A percentile compares a stretch with the other conserved stretches of the same genome.
phyloP scores from a whole-genome alignment of 2,797 vertebrate genomes.

The Siniperca undulata region DNA sequence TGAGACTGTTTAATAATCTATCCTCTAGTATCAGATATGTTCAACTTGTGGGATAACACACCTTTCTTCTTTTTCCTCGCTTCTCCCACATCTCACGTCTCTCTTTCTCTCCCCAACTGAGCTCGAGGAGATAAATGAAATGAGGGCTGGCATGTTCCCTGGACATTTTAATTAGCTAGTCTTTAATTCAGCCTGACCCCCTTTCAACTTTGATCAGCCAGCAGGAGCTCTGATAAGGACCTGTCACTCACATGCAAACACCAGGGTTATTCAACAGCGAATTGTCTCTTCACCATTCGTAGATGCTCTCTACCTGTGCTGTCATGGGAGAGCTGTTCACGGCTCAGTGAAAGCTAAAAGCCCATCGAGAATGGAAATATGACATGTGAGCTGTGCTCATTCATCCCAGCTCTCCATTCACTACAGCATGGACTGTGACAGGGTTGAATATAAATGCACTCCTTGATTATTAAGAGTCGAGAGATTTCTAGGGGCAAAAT shows the following conservation, averaged over 20 bases:
- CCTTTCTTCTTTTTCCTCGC: conserved; percentile 25
- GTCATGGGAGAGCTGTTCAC: conserved; percentile 62
- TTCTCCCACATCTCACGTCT: conserved; percentile 47
- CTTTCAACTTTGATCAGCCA: conserved; percentile 84
- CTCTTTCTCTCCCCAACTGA: conserved; percentile 42
- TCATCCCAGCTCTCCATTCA: conserved; percentile 53
- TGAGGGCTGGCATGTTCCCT: conserved; percentile 72
- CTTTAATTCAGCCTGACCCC: conserved; percentile 87
- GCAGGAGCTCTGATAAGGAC: conserved; percentile 80
- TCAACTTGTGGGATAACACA: conserved; percentile 37
- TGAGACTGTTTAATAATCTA: conserved; percentile 40
- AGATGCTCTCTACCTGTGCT: conserved; percentile 58
- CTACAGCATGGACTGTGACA: conserved; percentile 20
- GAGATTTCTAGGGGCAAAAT: conserved; percentile 43
- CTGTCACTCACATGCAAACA: conserved; percentile 79
- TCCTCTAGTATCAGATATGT: conserved; percentile 52
- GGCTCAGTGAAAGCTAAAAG: conserved; percentile 70
- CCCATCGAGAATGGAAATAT: conserved; percentile 61
- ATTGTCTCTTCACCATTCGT: conserved; percentile 61
- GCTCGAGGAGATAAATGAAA: conserved; percentile 77
- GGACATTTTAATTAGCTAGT: conserved; percentile 87
- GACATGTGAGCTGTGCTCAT: conserved; percentile 51
- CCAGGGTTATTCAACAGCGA: conserved; percentile 65
- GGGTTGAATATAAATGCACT: conserved; percentile 55
- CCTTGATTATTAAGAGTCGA: conserved; percentile 42